Percentiles rank a stretch among this genome's conserved stretches.
phyloP scores from a whole-genome alignment of 2,113 vertebrate species.

The Labeo catla region DNA sequence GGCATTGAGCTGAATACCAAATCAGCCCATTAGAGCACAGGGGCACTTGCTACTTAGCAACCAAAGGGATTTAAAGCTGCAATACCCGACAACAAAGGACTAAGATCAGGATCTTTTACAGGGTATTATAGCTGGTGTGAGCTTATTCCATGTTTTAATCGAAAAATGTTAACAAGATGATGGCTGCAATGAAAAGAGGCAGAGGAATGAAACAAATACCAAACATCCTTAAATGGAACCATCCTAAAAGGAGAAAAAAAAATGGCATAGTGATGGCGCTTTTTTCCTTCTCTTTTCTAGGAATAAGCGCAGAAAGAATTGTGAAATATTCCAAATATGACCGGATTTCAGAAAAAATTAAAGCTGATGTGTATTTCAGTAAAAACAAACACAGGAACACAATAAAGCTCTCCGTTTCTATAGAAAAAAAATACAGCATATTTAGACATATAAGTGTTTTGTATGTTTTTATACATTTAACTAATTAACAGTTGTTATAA shows the following conservation, averaged over 20 bases:
- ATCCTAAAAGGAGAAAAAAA: neutral
- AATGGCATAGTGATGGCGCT: neutral
- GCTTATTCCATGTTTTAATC: slow-evolving; percentile 51
- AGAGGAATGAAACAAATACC: slow-evolving; percentile 59
- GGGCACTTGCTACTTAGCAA: slow-evolving; percentile 97
- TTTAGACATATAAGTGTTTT: too few species aligned
- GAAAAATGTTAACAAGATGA: slow-evolving; percentile 45
- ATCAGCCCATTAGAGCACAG: slow-evolving; percentile 97
- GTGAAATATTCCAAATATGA: slow-evolving; percentile 29
- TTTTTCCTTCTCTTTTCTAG: neutral
- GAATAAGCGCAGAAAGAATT: neutral
- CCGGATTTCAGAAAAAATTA: neutral
- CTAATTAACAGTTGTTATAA: too few species aligned
- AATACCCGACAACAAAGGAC: slow-evolving; percentile 84
- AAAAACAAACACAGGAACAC: neutral
- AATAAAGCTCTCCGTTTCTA: neutral
- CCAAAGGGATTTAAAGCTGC: slow-evolving; percentile 89
- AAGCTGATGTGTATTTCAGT: neutral
- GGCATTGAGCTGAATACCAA: slow-evolving; percentile 94
- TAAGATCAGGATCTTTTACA: slow-evolving; percentile 69
- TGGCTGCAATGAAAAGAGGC: slow-evolving; percentile 22
- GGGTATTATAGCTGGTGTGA: slow-evolving; percentile 60
- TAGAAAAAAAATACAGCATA: too few species aligned
- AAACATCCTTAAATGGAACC: slow-evolving; percentile 1
- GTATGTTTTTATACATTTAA: too few species aligned